Evolutionary conservation across 2,113 vertebrate species (phyloP), one percentile per base, ranked within the genome.

Genomic region (Misgurnus mizolepis): DNA sequence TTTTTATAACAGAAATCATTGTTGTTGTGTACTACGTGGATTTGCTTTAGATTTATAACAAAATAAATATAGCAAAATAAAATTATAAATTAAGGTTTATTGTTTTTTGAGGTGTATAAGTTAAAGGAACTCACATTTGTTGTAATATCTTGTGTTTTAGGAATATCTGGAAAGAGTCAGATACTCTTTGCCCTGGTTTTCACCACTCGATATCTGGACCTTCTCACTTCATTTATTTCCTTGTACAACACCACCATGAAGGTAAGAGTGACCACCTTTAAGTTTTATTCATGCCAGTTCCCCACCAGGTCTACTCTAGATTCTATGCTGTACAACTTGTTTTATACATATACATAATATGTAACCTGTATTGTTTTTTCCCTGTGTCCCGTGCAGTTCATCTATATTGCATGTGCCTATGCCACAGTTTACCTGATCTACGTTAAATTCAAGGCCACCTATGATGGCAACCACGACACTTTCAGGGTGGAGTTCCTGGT

Each of bases 131-230:
- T 11, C 40, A 8, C n/a, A 43, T 56, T 3, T 58, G 6, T 11
- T 50, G 49, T 7, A 0, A 60, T 68, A 74, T 55, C 83, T 66
- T 83, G 18, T 83, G 50, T 82, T 89, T 81, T 79, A 99, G 98
- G 98, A 89, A 99, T 99, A 89, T 99, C 98, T 84, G 98, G 97
- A 71, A 99, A 99, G 93, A 99, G 98, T 89, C 98, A 99, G 92
- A 91, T 98, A 87, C 94, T 99, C 76, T 99, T 99, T 91, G 97
- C 95, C 85, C 86, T 99, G 93, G 95, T 99, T 86, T 99, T 99
- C 91, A 98, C 97, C 79, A 99, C 96, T 67, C 96, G 98, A 78
- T 99, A 99, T 90, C 92, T 99, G 95, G 98, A 99, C 90, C 94
- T 99, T 87, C 96, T 99, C 89, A 99, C 96, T 67, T 94, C 97